These are phyloP conservation scores for Nasonia longicornis DNA, from an alignment of 1,140 invertebrate genomes.

Conservation along the genomic window DNA sequence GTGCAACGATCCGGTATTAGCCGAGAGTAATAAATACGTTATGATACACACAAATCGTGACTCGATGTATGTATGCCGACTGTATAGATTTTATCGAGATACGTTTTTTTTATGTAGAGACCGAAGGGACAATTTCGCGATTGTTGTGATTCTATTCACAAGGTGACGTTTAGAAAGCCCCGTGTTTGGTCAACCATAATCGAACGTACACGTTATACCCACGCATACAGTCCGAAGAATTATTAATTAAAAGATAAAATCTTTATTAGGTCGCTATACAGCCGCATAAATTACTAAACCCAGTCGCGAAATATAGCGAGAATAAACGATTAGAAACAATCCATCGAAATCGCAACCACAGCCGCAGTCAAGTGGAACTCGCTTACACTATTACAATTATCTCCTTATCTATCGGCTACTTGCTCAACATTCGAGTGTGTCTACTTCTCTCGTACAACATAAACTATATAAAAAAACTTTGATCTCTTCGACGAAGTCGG, in stretches of 20 bases:
- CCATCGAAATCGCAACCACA: too few species aligned
- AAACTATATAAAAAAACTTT: not conserved
- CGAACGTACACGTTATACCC: not conserved
- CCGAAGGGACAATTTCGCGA: not conserved
- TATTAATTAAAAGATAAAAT: not conserved
- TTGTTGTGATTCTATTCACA: too few species aligned
- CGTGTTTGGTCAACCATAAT: not conserved
- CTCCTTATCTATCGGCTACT: not conserved
- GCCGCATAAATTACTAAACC: not conserved
- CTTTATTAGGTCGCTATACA: not conserved
- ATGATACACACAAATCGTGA: not conserved
- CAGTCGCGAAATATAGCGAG: not conserved
- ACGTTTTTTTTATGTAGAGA: too few species aligned
- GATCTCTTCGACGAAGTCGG: not conserved
- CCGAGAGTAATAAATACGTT: not conserved
- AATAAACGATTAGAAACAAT: too few species aligned
- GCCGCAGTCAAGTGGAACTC: too few species aligned
- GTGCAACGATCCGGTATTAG: not conserved
- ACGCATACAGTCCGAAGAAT: not conserved
- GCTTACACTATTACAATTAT: not conserved
- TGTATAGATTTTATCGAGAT: too few species aligned
- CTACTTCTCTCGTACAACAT: not conserved
- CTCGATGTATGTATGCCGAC: not conserved
- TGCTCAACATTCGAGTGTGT: not conserved
- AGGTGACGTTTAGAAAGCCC: too few species aligned